Evolutionary conservation across 2,888 invertebrate species (phyloP), one percentile per base, ranked within the genome.

Genomic region (Hemithea aestivaria): DNA sequence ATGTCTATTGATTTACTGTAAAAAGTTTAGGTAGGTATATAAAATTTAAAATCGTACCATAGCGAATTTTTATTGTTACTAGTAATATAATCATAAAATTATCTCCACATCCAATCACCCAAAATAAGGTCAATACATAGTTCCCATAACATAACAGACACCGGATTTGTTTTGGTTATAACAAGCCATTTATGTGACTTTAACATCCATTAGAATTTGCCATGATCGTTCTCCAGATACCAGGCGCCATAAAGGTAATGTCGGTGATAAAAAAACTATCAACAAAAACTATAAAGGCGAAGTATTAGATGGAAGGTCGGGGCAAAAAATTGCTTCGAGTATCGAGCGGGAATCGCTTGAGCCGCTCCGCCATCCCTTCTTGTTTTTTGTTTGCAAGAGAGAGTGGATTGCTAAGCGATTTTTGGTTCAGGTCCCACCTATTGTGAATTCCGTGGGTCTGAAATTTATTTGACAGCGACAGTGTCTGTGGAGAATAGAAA

Each of bases 401-500:
- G 54, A 58, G 55, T 64, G 54, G 51, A 63, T 58, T 66, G 76
- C 68, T 73, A 63, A 60, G 75, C 76, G 67, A 84, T 75, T 81
- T 73, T 79, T 66, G 65, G 52, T 74, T 66, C 66, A 73, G 66
- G 72, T 72, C 76, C 78, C 80, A 79, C 82, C 84, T 84, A 83
- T 87, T 83, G 83, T 84, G 82, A 81, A 81, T 83, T 77, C 74
- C 62, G 72, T 78, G 75, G 77, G 73, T 69, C 77, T 79, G 77
- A 87, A 83, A 88, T 88, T 88, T 88, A 88, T 88, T 84, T 72
- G 87, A 88, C 87, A 82, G 81, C 71, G 52, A 62, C 73, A 80
- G 78, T 81, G 77, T 84, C 87, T 85, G 84, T 77, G 72, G 85
- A 87, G 87, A 88, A 87, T 87, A 79, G 85, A 82, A 85, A 87